Base-by-base conservation (phyloP, 2,113 vertebrate species). In the Typhlomys cinereus region DNA sequence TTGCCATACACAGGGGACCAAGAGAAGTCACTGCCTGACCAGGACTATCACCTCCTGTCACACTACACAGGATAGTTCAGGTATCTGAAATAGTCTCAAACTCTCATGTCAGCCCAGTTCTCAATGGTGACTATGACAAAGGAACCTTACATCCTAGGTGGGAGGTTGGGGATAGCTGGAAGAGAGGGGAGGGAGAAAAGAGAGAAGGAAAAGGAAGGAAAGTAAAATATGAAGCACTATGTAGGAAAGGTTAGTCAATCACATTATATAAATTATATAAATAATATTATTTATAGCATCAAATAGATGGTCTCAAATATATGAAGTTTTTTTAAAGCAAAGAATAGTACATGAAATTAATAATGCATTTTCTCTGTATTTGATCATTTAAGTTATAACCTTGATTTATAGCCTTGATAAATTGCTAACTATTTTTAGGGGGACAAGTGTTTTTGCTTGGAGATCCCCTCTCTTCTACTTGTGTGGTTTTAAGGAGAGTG, bases 351-450 rank as follows among this genome's bases (percentile, higher is more conserved):
- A 57, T 50, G 57, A 94, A 93, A 13, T 48, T 7, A 73, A 41
- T 36, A 70, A 66, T 36, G 3, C 1, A 71, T 70, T 87, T 66
- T 81, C 52, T 94, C 81, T 91, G 66, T 4, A 67, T n/a, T 71
- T 48, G 11, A n/a, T 61, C 71, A 76, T 89, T 87, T 87, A 54
- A 95, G 76, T 8, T 4, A 39, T 44, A 31, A 41, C 15, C 4
- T 73, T 81, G 41, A 8, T 80, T 91, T 88, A 73, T 89, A 85
- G 83, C 66, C 87, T 73, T 46, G 52, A 17, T 57, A 61, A 69
- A 23, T 82, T 89, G 11, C 23, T 73, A 92, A 36, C 8, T 81
- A 14, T 31, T 73, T 48, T 29, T 50, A 57, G 50, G 79, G 31
- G 23, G 81, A 46, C 27, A 76, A 78, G 1, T 70, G 20, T 57